Evolutionary conservation across 2,888 invertebrate genomes (phyloP).

Genomic region (Rhagium mordax): DNA sequence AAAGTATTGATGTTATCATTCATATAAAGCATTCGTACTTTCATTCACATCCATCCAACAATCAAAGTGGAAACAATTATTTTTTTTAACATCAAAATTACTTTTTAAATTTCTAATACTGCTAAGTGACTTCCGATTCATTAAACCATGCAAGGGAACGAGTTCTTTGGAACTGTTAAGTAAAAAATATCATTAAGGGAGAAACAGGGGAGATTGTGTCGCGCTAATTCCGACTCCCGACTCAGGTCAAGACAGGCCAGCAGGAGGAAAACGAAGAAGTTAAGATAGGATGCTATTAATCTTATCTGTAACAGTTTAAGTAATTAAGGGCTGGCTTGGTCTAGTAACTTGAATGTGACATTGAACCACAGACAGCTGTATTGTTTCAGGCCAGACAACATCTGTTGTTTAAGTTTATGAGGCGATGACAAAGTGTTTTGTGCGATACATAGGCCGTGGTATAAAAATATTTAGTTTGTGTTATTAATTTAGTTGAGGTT

Average conservation of each 20-base stretch:
- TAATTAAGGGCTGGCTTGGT: constrained; percentile 38
- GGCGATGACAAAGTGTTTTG: constrained; percentile 32
- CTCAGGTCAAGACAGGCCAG: constrained; percentile 2
- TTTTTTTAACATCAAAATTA: not conserved
- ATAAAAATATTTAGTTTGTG: constrained; percentile 19
- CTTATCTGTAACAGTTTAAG: constrained; percentile 36
- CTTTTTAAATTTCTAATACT: not conserved
- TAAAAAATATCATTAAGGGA: constrained; percentile 12
- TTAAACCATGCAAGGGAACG: not conserved
- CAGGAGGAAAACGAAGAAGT: constrained; percentile 13
- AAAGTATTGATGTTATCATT: no score
- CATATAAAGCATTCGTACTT: no score
- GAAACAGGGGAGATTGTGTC: constrained; percentile 11
- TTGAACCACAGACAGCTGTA: constrained; percentile 37
- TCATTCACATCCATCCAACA: no score
- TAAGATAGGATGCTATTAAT: constrained; percentile 24
- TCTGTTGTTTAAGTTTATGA: constrained; percentile 38
- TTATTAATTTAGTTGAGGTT: not conserved
- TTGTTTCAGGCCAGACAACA: constrained; percentile 39
- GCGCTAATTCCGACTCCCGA: constrained; percentile 24
- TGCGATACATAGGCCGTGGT: constrained; percentile 28
- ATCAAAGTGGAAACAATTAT: no score
- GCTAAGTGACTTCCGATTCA: not conserved
- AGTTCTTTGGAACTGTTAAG: not conserved
- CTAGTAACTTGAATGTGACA: constrained; percentile 32